Base-by-base conservation (phyloP, 2,113 vertebrate genomes). In the Phrynocephalus versicolor region DNA sequence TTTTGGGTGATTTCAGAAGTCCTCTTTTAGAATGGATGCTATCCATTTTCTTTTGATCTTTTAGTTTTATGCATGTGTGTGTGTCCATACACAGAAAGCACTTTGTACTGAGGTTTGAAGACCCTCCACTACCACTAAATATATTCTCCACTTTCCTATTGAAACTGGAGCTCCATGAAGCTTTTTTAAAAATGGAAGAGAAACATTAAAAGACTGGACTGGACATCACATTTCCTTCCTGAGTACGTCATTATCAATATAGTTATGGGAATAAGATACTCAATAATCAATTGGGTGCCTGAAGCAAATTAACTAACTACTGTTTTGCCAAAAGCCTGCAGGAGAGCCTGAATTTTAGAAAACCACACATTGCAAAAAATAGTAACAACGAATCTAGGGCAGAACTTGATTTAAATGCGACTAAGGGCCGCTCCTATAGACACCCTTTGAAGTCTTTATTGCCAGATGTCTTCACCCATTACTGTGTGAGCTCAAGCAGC, bases 401-500 rank as follows among this genome's bases (percentile, higher is more conserved):
- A 16, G 82, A 78, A 86, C 39, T 84, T 69, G 30, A 83, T 88
- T 62, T 87, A 60, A 82, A 92, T 78, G 19, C 37, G 70, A 83
- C 10, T 79, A 39, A 86, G 57, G 75, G 8, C 23, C 19, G 83
- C 27, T 88, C 41, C 79, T 79, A 39, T 84, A 69, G 51, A 16
- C 10, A 85, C 51, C n/a, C 78, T 2, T 12, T 7, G 39, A 90
- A 78, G 57, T 30, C 82, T 82, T 80, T 86, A 74, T 79, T 87
- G 65, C 8, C 72, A 39, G 23, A 88, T 89, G 79, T 87, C 5
- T 89, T 79, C 87, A 2, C 41, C 37, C 60, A 6, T 85, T 86
- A 75, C 30, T 85, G 0, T 55, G 67, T 45, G 69, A 80, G 73
- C 86, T 85, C 77, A 86, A 84, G 91, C 65, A 41, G 73, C 79